Conservation (phyloP, 1,140 invertebrate species). For the Chelonus insularis region DNA sequence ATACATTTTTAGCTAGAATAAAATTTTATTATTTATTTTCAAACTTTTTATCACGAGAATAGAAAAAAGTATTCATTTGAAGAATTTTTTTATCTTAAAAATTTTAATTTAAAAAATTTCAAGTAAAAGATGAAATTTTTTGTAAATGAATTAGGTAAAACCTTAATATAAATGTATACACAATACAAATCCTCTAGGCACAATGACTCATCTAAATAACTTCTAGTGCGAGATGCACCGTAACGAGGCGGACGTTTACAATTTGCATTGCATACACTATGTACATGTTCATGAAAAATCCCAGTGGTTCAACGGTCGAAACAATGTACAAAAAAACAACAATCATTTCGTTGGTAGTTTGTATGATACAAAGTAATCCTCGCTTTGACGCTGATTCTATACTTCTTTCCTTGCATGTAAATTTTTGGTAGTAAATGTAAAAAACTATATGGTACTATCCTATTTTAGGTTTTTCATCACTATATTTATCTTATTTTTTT, state of each 20-base stretch:
- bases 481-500: neutral
- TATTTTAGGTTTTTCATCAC: neutral
- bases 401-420: constrained; percentile 17
- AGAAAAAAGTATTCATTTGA: too few species aligned
- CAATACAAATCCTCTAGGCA: neutral
- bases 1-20: too few species aligned
- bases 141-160: neutral
- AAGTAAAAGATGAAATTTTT: neutral
- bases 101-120: too few species aligned
- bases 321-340: constrained; percentile 2
- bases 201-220: neutral
- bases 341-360: neutral
- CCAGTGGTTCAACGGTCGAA: constrained; percentile 19
- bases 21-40: too few species aligned
- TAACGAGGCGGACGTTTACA: neutral
- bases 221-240: neutral
- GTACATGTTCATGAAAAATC: constrained; percentile 1
- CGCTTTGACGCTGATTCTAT: neutral
- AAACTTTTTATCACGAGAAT: too few species aligned
- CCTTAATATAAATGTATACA: neutral
- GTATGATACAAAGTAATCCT: neutral
- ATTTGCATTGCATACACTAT: constrained; percentile 25
- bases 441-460: neutral
- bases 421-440: neutral
- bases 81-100: too few species aligned